Evolutionary conservation across 2,113 vertebrate genomes (phyloP), one percentile per base, ranked within the genome.

Genomic region (Odocoileus hemionus): DNA sequence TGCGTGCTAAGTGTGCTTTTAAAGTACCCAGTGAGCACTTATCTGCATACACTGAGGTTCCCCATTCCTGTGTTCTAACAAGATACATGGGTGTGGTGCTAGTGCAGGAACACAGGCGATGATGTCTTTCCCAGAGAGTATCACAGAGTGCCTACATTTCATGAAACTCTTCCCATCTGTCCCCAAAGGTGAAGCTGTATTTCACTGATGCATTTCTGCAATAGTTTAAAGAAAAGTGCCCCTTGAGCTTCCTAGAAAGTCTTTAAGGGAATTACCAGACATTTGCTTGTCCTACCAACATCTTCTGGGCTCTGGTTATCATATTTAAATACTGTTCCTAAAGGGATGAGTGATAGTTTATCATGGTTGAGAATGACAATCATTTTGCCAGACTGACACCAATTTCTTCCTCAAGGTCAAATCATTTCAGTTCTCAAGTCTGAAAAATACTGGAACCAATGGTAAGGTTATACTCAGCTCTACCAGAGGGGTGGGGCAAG

Each of bases 401-500:
- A 97, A 70, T 89, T 96, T 91, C 19, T 91, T 12, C 54, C 74
- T 87, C n/a, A 89, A 98, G 50, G 88, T 97, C 96, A 43, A 47
- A 97, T 89, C 84, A 92, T 55, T 96, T 96, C 93, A 78, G 82
- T 76, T 82, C 39, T 90, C 17, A 96, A 97, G 80, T 86, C 64
- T 98, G 84, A 82, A 97, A 98, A 96, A 94, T 76, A 93, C 5
- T 89, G 39, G 84, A 95, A 89, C 25, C 76, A 96, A 57, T 19
- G n/a, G 45, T 16, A 84, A 1, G 13, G 10, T 19, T 96, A 64
- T 0, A 16, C 14, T 84, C 70, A 80, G 21, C 43, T 84, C 28
- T 19, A 85, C 52, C n/a, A 91, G 28, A 83, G n/a, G 13, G 25
- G 16, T 57, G 13, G 33, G 80, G 7, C 23, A 67, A 21, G 30